Evolutionary conservation across 1,140 invertebrate genomes (phyloP).

Genomic region (Megathymus violae): DNA sequence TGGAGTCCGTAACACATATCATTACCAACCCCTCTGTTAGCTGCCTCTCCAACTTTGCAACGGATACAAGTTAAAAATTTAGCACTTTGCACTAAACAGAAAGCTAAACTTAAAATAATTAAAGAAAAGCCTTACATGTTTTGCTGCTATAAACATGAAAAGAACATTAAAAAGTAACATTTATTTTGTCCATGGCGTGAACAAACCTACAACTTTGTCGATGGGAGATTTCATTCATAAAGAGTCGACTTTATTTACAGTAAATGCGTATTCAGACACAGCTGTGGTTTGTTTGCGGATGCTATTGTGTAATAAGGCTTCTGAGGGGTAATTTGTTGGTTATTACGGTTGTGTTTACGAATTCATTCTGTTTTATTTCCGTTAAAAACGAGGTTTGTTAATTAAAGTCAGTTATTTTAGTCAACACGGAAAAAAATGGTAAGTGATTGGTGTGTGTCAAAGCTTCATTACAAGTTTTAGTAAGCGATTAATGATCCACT

Average conservation of each 20-base stretch:
- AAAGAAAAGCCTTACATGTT: too few species aligned
- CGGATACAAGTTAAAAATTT: too few species aligned
- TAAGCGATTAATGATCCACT: too few species aligned
- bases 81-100: too few species aligned
- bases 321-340: constrained; percentile 26
- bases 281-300: constrained; percentile 37
- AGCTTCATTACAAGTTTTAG: too few species aligned
- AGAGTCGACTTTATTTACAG: constrained; percentile 54
- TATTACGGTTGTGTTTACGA: constrained; percentile 26
- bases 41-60: too few species aligned
- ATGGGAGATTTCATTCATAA: constrained; percentile 33
- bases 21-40: too few species aligned
- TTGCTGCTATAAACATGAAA: too few species aligned
- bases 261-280: constrained; percentile 47
- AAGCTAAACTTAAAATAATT: too few species aligned
- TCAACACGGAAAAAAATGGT: background rate
- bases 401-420: constrained; percentile 2
- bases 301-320: constrained; percentile 30
- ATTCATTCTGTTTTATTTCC: constrained; percentile 25
- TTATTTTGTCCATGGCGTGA: background rate
- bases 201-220: background rate
- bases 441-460: too few species aligned
- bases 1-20: too few species aligned
- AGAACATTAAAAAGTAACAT: background rate
- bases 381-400: constrained; percentile 4